A percentile compares a stretch with the other conserved stretches of the same genome.
These are phyloP conservation scores for Coenonympha glycerion DNA, from an alignment of 2,888 invertebrate species.

Conservation along the genomic window DNA sequence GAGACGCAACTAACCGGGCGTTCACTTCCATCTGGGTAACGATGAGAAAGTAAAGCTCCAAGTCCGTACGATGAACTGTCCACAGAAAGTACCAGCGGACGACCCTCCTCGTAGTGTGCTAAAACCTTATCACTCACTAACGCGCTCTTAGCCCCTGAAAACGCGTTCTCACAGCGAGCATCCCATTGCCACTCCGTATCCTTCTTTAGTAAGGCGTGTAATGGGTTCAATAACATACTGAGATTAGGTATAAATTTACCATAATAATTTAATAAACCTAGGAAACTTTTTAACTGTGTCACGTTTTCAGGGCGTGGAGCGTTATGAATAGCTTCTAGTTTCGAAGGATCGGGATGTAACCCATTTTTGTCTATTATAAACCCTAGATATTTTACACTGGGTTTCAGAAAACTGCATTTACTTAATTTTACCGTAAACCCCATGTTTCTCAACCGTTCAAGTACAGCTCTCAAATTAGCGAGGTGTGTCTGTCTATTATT, in stretches of 20 bases:
- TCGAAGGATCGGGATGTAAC: constrained; percentile 26
- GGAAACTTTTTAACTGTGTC: constrained; percentile 10
- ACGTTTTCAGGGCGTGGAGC: constrained; percentile 7
- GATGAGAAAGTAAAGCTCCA: constrained; percentile 22
- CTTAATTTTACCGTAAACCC: constrained; percentile 25
- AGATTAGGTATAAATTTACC: constrained; percentile 13
- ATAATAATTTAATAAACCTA: constrained; percentile 15
- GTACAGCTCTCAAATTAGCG: neutral
- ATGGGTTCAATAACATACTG: constrained; percentile 11
- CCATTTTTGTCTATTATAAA: constrained; percentile 27
- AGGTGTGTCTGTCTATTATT: neutral
- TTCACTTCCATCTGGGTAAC: constrained; percentile 20
- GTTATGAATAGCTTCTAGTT: constrained; percentile 27
- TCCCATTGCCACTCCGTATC: constrained; percentile 22
- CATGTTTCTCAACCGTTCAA: constrained; percentile 20
- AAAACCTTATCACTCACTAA: constrained; percentile 16
- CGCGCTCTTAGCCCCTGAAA: constrained; percentile 18
- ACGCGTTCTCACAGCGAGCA: constrained; percentile 21
- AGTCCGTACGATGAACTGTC: constrained; percentile 29
- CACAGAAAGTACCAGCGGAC: constrained; percentile 23
- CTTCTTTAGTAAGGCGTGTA: constrained; percentile 5
- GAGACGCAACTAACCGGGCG: constrained; percentile 22
- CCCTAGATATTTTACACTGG: constrained; percentile 28
- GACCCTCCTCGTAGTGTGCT: constrained; percentile 25
- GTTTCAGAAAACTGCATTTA: constrained; percentile 24